phyloP scores from a whole-genome alignment of 2,113 vertebrate genomes.

The Saccopteryx leptura region DNA sequence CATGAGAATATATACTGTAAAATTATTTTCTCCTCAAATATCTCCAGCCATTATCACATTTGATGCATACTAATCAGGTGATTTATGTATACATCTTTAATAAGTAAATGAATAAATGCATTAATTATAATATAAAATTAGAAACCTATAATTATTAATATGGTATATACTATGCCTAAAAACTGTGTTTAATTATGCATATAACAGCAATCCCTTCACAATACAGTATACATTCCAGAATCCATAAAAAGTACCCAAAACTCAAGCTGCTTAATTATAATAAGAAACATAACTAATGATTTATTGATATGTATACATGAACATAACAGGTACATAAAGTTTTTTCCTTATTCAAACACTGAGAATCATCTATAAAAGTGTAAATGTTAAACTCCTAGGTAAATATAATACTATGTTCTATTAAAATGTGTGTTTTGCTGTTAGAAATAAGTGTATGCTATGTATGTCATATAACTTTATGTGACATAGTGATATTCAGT shows the following conservation, averaged over 20 bases:
- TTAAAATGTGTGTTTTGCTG: not conserved
- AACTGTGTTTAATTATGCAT: not conserved
- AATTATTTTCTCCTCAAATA: not conserved
- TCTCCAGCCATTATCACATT: not conserved
- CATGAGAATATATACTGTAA: not conserved
- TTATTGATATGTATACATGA: not conserved
- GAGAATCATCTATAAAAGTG: not conserved
- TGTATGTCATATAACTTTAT: not conserved
- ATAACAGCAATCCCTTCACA: not conserved
- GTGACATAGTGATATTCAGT: not conserved
- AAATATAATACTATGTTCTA: not conserved
- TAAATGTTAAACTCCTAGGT: not conserved
- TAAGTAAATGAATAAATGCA: not conserved
- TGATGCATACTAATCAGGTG: not conserved
- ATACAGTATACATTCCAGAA: not conserved
- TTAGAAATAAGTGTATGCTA: not conserved
- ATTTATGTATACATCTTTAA: not conserved
- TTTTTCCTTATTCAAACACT: not conserved
- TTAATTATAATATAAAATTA: not conserved
- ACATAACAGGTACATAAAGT: not conserved
- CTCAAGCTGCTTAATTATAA: not conserved
- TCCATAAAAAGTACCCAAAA: not conserved
- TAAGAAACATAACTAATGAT: not conserved
- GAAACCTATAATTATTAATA: not conserved
- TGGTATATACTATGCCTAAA: not conserved